phyloP scores from a whole-genome alignment of 2,113 vertebrate genomes.

The Phodopus roborovskii region DNA sequence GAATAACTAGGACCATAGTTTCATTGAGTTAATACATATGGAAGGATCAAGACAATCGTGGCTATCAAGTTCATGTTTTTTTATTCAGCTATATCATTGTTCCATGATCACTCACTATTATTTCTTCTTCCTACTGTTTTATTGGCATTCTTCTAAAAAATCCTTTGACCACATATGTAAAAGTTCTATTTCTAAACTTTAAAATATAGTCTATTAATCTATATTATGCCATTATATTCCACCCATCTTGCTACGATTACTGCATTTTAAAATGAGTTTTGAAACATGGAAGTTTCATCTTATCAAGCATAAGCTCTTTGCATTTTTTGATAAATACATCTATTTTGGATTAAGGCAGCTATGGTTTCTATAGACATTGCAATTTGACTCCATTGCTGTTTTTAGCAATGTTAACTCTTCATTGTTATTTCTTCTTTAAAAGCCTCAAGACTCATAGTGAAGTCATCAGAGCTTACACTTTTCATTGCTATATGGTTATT shows the following conservation, averaged over 20 bases:
- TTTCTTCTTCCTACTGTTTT: not conserved
- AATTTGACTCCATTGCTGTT: not conserved
- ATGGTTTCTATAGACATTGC: not conserved
- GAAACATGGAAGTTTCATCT: not conserved
- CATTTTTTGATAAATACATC: not conserved
- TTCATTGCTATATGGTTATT: not conserved
- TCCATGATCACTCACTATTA: not conserved
- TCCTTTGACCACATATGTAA: not conserved
- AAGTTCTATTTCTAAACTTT: not conserved
- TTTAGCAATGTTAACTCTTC: not conserved
- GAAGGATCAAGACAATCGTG: not conserved
- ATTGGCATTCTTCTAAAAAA: not conserved
- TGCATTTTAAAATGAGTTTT: not conserved
- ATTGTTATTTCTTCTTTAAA: not conserved
- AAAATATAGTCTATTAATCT: not conserved
- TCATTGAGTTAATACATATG: no score
- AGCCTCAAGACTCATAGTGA: not conserved
- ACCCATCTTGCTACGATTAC: not conserved
- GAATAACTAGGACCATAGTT: not conserved
- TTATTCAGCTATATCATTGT: not conserved
- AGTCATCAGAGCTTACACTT: not conserved
- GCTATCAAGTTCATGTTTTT: not conserved
- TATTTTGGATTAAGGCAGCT: not conserved
- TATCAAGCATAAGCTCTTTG: not conserved
- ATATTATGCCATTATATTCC: not conserved